Conservation (phyloP, 2,888 invertebrate genomes). For the Leptopilina myrica region DNA sequence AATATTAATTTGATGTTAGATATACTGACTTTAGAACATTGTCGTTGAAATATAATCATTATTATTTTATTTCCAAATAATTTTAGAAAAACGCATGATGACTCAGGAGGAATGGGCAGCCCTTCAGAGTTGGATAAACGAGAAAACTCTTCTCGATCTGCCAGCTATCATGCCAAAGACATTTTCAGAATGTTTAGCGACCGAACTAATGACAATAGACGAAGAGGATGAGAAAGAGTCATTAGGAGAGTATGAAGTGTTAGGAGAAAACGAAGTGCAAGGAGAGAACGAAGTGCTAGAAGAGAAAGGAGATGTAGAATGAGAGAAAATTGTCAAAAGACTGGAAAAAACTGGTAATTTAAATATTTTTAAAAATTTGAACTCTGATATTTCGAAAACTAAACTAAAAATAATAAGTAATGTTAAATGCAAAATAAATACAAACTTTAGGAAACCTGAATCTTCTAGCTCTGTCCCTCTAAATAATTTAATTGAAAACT, state of each 20-base stretch:
- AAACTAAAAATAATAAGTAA: too few relatives aligned
- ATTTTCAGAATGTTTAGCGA: neutral
- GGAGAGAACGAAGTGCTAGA: neutral
- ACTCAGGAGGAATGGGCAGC: neutral
- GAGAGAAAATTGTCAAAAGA: too few relatives aligned
- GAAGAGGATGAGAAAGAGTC: neutral
- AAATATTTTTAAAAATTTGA: too few relatives aligned
- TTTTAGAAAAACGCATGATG: neutral
- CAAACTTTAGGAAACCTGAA: neutral
- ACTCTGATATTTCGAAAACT: too few relatives aligned
- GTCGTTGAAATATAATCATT: neutral
- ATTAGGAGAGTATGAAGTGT: neutral
- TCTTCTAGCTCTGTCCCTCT: neutral
- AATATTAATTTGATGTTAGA: conserved; percentile 8
- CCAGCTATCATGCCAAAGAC: neutral
- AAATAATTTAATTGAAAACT: neutral
- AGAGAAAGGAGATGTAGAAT: neutral
- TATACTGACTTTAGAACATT: neutral
- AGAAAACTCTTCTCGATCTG: neutral
- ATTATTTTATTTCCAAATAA: neutral
- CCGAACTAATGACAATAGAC: neutral
- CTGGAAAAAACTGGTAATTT: too few relatives aligned
- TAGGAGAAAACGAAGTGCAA: neutral
- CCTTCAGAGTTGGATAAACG: neutral
- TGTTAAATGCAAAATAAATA: neutral